phyloP scores from a whole-genome alignment of 2,797 vertebrate species.

The Pseudocheirus occidentalis region DNA sequence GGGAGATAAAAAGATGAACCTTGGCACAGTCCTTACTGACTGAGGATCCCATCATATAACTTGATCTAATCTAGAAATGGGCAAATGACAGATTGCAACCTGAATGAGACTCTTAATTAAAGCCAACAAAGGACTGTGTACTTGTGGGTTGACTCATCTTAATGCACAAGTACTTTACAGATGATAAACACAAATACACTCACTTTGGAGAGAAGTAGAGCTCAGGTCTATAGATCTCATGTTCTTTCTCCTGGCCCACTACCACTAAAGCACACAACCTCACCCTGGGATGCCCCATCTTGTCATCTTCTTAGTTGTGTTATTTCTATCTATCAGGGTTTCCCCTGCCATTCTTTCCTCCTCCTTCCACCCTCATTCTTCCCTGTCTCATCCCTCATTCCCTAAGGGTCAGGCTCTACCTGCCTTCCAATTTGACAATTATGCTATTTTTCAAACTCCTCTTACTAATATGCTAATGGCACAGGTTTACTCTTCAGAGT shows the following conservation, averaged over 20 bases:
- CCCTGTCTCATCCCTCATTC: neutral
- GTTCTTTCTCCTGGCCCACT: neutral
- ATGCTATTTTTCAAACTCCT: neutral
- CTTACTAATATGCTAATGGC: neutral
- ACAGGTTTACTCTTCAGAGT: neutral
- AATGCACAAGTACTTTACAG: neutral
- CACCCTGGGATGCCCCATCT: neutral
- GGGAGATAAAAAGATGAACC: neutral
- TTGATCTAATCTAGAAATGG: neutral
- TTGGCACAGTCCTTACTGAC: neutral
- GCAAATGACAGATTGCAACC: neutral
- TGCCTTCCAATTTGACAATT: neutral
- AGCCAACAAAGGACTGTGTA: neutral
- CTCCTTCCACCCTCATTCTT: neutral
- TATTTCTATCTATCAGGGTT: neutral
- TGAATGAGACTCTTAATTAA: neutral
- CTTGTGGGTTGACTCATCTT: neutral
- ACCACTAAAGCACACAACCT: neutral
- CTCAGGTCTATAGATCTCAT: neutral
- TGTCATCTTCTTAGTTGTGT: neutral
- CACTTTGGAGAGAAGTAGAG: neutral
- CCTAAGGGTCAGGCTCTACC: neutral
- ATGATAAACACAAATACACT: neutral
- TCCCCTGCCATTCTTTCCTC: neutral
- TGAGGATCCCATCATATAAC: neutral